Conservation (phyloP, 2,113 vertebrate genomes). For the Naja naja region DNA sequence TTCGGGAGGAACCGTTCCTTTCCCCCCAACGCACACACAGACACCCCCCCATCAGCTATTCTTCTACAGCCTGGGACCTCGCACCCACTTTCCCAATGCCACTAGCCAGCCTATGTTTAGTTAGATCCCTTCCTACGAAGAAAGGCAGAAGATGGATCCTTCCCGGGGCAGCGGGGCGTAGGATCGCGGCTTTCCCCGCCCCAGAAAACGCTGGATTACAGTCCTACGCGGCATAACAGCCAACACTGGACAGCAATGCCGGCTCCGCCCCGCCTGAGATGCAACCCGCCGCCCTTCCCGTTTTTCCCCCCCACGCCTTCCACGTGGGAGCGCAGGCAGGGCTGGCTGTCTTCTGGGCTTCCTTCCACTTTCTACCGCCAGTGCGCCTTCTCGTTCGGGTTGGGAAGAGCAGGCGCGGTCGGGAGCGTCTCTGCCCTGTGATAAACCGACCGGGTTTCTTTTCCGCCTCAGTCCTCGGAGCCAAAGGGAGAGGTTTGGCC, state of each 20-base stretch:
- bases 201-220: not conserved
- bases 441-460: not conserved
- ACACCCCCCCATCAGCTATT: not conserved
- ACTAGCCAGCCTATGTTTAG: not conserved
- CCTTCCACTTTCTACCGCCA: not conserved
- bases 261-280: not conserved
- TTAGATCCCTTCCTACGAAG: not conserved
- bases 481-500: not conserved
- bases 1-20: not conserved
- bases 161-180: not conserved
- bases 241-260: not conserved
- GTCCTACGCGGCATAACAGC: too few species aligned
- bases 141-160: not conserved
- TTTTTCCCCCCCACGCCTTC: not conserved
- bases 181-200: not conserved
- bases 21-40: not conserved
- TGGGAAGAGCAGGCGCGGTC: not conserved
- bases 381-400: not conserved
- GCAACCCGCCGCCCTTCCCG: not conserved
- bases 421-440: not conserved
- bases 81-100: not conserved
- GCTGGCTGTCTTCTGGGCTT: not conserved
- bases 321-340: slow-evolving; percentile 1
- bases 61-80: not conserved
- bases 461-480: not conserved